phyloP scores from a whole-genome alignment of 2,888 invertebrate genomes.

The Carterocephalus palaemon region DNA sequence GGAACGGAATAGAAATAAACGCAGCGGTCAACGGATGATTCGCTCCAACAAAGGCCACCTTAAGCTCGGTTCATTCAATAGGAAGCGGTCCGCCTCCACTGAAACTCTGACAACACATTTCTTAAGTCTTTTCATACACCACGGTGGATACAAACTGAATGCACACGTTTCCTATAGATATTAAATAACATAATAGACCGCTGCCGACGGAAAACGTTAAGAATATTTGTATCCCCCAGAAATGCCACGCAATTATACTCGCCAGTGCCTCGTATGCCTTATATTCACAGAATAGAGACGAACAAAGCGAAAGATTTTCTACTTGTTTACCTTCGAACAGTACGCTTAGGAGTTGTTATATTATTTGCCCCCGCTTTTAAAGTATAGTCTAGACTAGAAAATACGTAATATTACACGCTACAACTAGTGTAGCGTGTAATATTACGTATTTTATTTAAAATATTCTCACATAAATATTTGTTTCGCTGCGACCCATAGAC shows the following conservation, averaged over 20 bases:
- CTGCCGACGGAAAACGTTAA: conserved; percentile 50
- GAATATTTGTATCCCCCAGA: conserved; percentile 48
- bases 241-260: conserved; percentile 36
- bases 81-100: conserved; percentile 44
- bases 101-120: conserved; percentile 48
- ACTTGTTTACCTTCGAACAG: conserved; percentile 64
- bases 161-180: conserved; percentile 53
- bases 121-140: conserved; percentile 37
- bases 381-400: no score
- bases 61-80: conserved; percentile 39
- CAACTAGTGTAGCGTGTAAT: no score
- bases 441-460: no score
- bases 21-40: conserved; percentile 39
- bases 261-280: conserved; percentile 36
- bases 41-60: conserved; percentile 30
- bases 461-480: no score
- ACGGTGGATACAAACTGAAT: conserved; percentile 42
- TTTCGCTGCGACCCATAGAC: no score
- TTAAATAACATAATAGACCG: conserved; percentile 56
- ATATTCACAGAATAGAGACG: conserved; percentile 44
- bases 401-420: no score
- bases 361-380: conserved; percentile 32
- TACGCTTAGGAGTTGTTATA: conserved; percentile 58
- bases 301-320: conserved; percentile 60
- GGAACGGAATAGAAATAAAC: conserved; percentile 38